Conservation (phyloP, 23 tunicate species). For the Ciona savignyi region DNA sequence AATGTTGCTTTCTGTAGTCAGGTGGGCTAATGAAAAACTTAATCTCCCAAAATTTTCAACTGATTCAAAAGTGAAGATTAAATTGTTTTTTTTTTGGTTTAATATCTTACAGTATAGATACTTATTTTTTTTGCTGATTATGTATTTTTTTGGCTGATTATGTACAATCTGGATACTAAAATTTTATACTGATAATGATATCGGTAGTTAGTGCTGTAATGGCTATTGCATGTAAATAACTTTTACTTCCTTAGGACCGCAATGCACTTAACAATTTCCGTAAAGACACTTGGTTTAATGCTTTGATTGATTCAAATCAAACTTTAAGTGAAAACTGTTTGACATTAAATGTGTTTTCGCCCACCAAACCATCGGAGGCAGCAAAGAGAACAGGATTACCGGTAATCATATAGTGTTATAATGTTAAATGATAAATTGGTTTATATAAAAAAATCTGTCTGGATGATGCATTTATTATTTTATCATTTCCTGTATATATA, state of each 20-base stretch:
- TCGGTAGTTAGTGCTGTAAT: no score
- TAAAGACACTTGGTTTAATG: conserved; percentile 21
- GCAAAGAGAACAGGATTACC: conserved; percentile 32
- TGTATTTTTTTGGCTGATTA: no score
- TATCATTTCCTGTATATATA: no score
- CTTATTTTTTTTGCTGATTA: no score
- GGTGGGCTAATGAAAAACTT: conserved; percentile 27
- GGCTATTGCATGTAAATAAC: no score
- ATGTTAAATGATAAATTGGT: neutral
- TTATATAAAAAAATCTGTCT: neutral
- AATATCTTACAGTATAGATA: no score
- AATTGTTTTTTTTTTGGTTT: no score
- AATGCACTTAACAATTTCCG: conserved; percentile 14
- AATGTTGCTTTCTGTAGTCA: conserved; percentile 61
- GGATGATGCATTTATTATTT: no score
- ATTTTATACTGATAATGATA: no score
- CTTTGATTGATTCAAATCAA: conserved; percentile 22
- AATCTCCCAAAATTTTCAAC: no score
- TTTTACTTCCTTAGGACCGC: conserved; percentile 29
- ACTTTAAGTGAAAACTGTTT: conserved; percentile 65
- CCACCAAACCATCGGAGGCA: conserved; percentile 9
- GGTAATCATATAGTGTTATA: conserved; percentile 34
- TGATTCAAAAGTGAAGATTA: no score
- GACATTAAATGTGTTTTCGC: conserved; percentile 57
- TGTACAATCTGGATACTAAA: no score